Evolutionary conservation across 2,797 vertebrate species (phyloP), one percentile per base, ranked within the genome.

Genomic region (Octomys mimax): DNA sequence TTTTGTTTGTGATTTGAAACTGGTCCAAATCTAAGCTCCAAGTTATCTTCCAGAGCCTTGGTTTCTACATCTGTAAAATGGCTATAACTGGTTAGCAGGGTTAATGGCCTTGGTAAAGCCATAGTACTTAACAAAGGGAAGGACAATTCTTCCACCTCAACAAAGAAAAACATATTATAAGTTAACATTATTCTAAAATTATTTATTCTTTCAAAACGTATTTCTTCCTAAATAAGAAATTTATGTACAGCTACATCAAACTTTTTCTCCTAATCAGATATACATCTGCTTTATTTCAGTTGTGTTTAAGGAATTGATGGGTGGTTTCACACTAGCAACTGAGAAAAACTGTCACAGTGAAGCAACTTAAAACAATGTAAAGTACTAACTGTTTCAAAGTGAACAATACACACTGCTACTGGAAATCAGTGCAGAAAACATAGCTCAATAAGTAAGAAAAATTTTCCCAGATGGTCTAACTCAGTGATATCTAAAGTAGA

Each of bases 161-260:
- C 39, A 28, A 81, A 68, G 52, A 78, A 85, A 66, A 54, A 66
- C 73, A 78, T 24, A 82, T 2, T 39, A 24, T 70, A 66, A 68
- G 87, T 92, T 33, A 68, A 77, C n/a, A 62, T 89, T 89, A 59
- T 85, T 93, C 49, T 70, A 14, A 95, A 95, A 57, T 10, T 22
- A 16, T 71, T 46, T 70, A 77, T 75, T 33, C n/a, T 88, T 71
- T 57, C 22, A 12, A 92, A 91, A 95, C 42, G 33, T n/a, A 61
- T 64, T 96, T 95, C 22, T 93, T 87, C 64, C 93, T 87, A 18
- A 92, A 88, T n/a, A 85, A 42, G 24, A n/a, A 88, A 95, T 54
- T 68, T 68, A 94, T 61, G 1, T 93, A 59, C 19, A 94, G 26
- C 10, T 71, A 93, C 39, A 90, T 16, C 49, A 87, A 87, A 22